A percentile compares a stretch with the other conserved stretches of the same genome.
Evolutionary conservation across 2,797 vertebrate species (phyloP).

Genomic region (Ataeniobius toweri): DNA sequence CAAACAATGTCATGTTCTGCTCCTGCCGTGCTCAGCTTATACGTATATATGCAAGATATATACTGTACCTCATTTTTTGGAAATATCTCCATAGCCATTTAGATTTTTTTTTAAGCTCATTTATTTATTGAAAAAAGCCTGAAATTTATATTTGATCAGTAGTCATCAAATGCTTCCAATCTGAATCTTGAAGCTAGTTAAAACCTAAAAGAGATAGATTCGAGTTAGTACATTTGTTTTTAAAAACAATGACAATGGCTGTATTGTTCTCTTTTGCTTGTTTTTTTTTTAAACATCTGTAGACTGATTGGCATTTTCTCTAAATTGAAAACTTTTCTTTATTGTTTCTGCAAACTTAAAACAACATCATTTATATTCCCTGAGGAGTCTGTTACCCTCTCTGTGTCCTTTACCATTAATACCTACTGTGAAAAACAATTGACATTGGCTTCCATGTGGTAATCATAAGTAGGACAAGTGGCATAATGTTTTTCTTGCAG

Average conservation of each 20-base stretch:
- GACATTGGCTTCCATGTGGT: conserved; percentile 26
- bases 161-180: too few relatives aligned
- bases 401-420: conserved; percentile 24
- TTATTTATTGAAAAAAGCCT: too few relatives aligned
- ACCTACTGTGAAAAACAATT: conserved; percentile 6
- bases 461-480: conserved; percentile 33
- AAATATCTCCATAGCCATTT: too few relatives aligned
- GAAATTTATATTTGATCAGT: too few relatives aligned
- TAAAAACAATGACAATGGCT: neutral
- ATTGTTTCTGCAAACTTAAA: neutral
- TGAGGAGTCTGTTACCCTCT: neutral
- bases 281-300: neutral
- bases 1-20: too few relatives aligned
- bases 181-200: neutral
- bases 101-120: too few relatives aligned
- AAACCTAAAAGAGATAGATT: neutral
- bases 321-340: neutral
- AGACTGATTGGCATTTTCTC: neutral
- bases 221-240: neutral
- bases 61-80: too few relatives aligned
- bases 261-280: neutral
- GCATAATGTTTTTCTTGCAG: conserved; percentile 12
- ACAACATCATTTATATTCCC: neutral
- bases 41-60: too few relatives aligned
- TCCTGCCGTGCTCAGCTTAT: too few relatives aligned